Evolutionary conservation across 2,113 vertebrate species (phyloP).

Genomic region (Dipodomys ordii): DNA sequence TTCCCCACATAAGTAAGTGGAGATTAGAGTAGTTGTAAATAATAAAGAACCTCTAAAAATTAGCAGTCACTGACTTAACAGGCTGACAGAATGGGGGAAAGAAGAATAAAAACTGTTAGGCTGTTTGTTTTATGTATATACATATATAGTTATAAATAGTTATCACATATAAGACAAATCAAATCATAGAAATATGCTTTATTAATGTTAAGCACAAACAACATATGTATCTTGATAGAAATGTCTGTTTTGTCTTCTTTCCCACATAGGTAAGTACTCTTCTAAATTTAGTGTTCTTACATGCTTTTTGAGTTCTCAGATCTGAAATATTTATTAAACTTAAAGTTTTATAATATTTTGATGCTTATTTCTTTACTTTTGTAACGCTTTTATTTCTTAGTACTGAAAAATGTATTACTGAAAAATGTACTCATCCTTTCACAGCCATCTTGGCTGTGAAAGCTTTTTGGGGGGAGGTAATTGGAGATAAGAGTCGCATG

Average conservation of each 20-base stretch:
- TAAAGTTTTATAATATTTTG: conserved; percentile 8
- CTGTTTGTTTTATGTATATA: conserved; percentile 6
- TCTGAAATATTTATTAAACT: conserved; percentile 17
- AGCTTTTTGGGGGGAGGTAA: too few relatives aligned
- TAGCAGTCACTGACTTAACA: background rate
- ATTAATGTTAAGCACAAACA: conserved; percentile 17
- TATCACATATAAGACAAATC: background rate
- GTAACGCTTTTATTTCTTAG: conserved; percentile 46
- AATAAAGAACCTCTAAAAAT: background rate
- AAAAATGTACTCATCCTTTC: background rate
- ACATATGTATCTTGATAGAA: background rate
- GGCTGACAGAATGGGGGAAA: background rate
- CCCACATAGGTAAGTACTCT: background rate
- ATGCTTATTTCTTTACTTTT: conserved; percentile 47
- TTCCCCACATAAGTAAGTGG: conserved; percentile 36
- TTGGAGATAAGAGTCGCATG: too few relatives aligned
- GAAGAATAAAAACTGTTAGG: background rate
- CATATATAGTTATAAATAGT: background rate
- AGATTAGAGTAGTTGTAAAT: background rate
- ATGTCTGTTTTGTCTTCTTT: background rate
- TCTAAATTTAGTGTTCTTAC: conserved; percentile 11
- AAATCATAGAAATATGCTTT: background rate
- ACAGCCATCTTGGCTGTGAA: background rate
- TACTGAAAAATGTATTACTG: conserved; percentile 20
- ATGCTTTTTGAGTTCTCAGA: conserved; percentile 45